phyloP scores from a whole-genome alignment of 2,113 vertebrate genomes.

The western clawed frog (Xenopus tropicalis) region DNA sequence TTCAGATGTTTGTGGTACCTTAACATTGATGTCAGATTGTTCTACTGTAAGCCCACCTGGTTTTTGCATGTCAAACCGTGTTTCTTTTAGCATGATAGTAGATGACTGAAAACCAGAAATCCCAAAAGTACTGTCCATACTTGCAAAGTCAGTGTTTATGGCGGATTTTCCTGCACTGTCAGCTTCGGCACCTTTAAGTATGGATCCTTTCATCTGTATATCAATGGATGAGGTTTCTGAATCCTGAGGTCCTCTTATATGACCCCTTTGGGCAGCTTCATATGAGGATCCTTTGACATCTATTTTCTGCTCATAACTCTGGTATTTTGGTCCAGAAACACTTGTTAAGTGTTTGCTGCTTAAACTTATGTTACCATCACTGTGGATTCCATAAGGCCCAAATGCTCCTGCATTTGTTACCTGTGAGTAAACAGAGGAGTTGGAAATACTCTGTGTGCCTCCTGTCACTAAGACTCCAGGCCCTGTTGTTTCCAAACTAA shows the following conservation, averaged over 20 bases:
- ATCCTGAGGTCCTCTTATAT: not conserved
- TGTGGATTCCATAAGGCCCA: slow-evolving; percentile 47
- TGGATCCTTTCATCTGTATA: not conserved
- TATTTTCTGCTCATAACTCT: slow-evolving; percentile 5
- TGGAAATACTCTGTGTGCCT: slow-evolving; percentile 10
- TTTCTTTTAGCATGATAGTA: not conserved
- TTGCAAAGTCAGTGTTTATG: slow-evolving; percentile 41
- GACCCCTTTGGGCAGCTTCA: not conserved
- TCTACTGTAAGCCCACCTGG: slow-evolving; percentile 4
- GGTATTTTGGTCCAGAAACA: not conserved
- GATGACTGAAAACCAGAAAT: slow-evolving; percentile 21
- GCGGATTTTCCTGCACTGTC: slow-evolving; percentile 33
- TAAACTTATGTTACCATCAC: slow-evolving; percentile 17
- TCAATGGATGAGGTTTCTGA: not conserved
- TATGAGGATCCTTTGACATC: not conserved
- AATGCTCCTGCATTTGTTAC: not conserved
- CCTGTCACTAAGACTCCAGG: slow-evolving; percentile 4
- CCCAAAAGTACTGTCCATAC: slow-evolving; percentile 21
- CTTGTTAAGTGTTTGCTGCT: not conserved
- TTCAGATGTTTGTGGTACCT: not conserved
- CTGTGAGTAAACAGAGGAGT: slow-evolving; percentile 4
- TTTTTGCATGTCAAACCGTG: slow-evolving; percentile 1
- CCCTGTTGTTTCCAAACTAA: not conserved
- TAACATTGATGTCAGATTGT: not conserved
- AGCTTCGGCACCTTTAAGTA: slow-evolving; percentile 23